phyloP scores from a whole-genome alignment of 2,797 vertebrate genomes.

The Phrynocephalus guinanensis region DNA sequence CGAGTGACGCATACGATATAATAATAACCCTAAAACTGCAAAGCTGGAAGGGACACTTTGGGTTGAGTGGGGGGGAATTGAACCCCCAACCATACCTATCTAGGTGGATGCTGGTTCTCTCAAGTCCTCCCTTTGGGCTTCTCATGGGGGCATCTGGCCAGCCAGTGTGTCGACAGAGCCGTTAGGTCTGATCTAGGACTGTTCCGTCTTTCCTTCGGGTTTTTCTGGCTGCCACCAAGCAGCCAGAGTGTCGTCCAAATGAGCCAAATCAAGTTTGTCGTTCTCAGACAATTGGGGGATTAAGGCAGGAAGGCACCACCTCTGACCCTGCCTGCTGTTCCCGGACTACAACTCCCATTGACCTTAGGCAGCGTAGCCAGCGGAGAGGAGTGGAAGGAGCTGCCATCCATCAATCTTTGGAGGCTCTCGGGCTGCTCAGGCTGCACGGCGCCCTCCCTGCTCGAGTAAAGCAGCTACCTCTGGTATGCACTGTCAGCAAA shows the following conservation, averaged over 20 bases:
- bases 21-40: too few species aligned
- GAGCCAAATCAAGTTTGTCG: background rate
- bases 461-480: background rate
- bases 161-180: background rate
- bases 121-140: background rate
- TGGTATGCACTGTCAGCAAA: background rate
- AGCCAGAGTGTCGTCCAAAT: background rate
- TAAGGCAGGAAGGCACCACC: background rate
- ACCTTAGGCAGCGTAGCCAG: background rate
- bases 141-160: background rate
- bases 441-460: background rate
- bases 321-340: background rate
- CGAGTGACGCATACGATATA: too few species aligned
- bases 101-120: background rate
- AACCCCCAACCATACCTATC: too few species aligned
- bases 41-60: too few species aligned
- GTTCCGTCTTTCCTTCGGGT: background rate
- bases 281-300: background rate
- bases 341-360: background rate
- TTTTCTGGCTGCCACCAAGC: too few species aligned
- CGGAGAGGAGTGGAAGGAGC: background rate
- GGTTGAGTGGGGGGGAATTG: too few species aligned
- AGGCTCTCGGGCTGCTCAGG: too few species aligned
- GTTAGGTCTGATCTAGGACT: background rate
- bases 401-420: background rate